These are phyloP conservation scores for Paratrypauchen microcephalus DNA, from an alignment of 2,797 vertebrate species.

Conservation along the genomic window DNA sequence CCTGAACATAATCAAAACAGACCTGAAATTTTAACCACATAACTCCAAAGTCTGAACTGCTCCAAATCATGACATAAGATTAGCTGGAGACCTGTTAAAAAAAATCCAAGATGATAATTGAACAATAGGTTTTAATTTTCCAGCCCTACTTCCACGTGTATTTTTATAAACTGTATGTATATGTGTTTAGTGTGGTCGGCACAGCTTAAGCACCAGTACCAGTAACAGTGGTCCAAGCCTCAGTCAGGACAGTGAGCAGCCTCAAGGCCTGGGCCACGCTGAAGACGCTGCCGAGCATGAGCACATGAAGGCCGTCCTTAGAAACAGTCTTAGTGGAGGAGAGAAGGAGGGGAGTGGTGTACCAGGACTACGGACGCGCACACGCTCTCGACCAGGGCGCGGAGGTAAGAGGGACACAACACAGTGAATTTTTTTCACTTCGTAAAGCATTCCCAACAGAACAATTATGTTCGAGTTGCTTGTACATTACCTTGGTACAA, in stretches of 20 bases:
- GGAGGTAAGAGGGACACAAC: slow-evolving; percentile 72
- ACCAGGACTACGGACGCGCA: slow-evolving; percentile 82
- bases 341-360: slow-evolving; percentile 64
- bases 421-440: not conserved
- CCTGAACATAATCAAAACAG: too few relatives aligned
- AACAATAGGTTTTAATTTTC: too few relatives aligned
- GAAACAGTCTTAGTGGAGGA: slow-evolving; percentile 69
- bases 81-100: too few relatives aligned
- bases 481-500: not conserved
- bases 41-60: too few relatives aligned
- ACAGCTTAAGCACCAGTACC: slow-evolving; percentile 45
- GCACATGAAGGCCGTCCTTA: slow-evolving; percentile 92
- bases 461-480: too few relatives aligned
- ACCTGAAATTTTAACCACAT: too few relatives aligned
- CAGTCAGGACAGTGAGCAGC: slow-evolving; percentile 74
- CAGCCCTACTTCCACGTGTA: not conserved
- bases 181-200: slow-evolving; percentile 36
- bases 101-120: too few relatives aligned
- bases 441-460: too few relatives aligned
- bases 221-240: slow-evolving; percentile 62
- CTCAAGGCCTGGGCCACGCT: slow-evolving; percentile 82
- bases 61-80: too few relatives aligned
- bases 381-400: slow-evolving; percentile 79
- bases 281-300: slow-evolving; percentile 89
- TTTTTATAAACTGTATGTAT: slow-evolving; percentile 8